Evolutionary conservation across 2,888 invertebrate species (phyloP), one percentile per base, ranked within the genome.

Genomic region (Agonopterix arenella): DNA sequence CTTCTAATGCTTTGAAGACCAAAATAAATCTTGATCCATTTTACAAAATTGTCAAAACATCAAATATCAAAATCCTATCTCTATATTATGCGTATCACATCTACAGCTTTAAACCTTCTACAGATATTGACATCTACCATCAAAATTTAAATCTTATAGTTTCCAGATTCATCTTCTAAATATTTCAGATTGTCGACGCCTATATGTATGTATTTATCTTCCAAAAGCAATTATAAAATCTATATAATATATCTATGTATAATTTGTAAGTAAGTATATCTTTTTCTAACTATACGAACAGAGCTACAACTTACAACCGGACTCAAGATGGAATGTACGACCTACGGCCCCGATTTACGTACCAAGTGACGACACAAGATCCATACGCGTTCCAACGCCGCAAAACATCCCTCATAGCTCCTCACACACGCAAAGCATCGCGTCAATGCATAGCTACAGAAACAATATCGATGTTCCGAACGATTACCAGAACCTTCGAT

Each of bases 401-500:
- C 86, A 84, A 64, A 85, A 78, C 55, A 79, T 89, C 52, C 89
- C 89, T 5, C 89, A 88, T 62, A 85, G 85, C 55, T 75, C 88
- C 4, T 89, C 89, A 1, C 90, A 90, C 60, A 82, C 89, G 42
- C 89, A 89, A 61, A 90, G 90, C 63, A 90, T 90, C 52, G 89
- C 90, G 8, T 89, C 90, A 42, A 90, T 90, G 85, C 89, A 89
- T 76, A 89, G 88, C 85, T 85, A 83, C 80, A 78, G 85, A 69
- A 85, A 80, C 65, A 88, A 84, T 74, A 85, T 89, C 48, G 89
- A 88, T 68, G 77, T 84, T 52, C 89, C 89, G 50, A 85, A 76
- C 64, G 90, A 90, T 59, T 89, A 90, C 73, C 89, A 88, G 73
- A 89, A 88, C 57, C 73, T 85, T 60, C 75, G 89, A 53, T 89